Evolutionary conservation across 1,140 invertebrate species (phyloP).

Genomic region (Achroia grisella): DNA sequence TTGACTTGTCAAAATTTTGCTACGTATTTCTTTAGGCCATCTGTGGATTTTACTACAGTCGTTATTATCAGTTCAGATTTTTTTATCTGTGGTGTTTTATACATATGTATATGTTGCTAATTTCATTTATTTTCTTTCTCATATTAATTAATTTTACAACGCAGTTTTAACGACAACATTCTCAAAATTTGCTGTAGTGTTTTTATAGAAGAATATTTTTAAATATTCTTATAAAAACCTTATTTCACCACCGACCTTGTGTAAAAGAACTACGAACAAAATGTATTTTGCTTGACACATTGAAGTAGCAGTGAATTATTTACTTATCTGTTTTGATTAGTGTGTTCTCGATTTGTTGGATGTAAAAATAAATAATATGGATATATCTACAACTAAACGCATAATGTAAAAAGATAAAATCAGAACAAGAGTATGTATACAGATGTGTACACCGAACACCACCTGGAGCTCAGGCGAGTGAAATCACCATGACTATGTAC

Average conservation of each 20-base stretch:
- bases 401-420: slow-evolving; percentile 28
- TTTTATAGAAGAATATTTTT: background rate
- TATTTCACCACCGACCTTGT: slow-evolving; percentile 40
- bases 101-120: slow-evolving; percentile 10
- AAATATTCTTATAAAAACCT: no score
- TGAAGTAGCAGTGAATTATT: slow-evolving; percentile 25
- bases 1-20: no score
- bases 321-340: slow-evolving; percentile 22
- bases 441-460: slow-evolving; percentile 53
- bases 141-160: slow-evolving; percentile 8
- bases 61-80: no score
- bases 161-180: slow-evolving; percentile 4
- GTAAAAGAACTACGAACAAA: slow-evolving; percentile 16
- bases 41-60: no score
- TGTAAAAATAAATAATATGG: background rate
- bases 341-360: background rate
- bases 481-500: slow-evolving; percentile 53
- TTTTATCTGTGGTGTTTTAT: no score
- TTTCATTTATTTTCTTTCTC: slow-evolving; percentile 44
- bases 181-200: background rate
- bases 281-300: slow-evolving; percentile 30
- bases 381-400: slow-evolving; percentile 22
- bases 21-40: no score
- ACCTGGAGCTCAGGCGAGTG: slow-evolving; percentile 54
- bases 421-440: slow-evolving; percentile 61